These are phyloP conservation scores for Ladona fulva DNA, from an alignment of 1,140 invertebrate species.

Conservation along the genomic window DNA sequence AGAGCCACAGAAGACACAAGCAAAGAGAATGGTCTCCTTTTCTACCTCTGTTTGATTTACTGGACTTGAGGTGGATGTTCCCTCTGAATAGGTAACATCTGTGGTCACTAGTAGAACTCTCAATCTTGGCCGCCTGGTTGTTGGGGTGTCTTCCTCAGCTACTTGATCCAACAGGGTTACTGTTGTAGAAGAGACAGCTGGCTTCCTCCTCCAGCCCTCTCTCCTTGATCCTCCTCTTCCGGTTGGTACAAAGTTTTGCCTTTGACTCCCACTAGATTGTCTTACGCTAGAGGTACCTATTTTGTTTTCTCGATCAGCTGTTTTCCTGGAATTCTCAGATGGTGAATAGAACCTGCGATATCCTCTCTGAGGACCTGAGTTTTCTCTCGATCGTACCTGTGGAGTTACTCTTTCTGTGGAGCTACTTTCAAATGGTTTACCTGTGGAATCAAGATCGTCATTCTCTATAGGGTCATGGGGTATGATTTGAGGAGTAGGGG, in stretches of 20 bases:
- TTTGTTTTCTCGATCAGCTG: constrained; percentile 39
- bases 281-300: background rate
- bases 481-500: background rate
- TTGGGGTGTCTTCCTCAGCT: background rate
- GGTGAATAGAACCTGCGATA: background rate
- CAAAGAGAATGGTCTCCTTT: background rate
- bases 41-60: background rate
- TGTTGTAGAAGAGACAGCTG: background rate
- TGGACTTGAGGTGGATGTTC: background rate
- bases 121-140: background rate
- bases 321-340: constrained; percentile 37
- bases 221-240: background rate
- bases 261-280: background rate
- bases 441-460: background rate
- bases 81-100: background rate
- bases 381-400: background rate
- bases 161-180: background rate
- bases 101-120: background rate
- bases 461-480: background rate
- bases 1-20: background rate
- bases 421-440: background rate
- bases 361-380: background rate
- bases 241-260: no score
- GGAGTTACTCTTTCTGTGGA: background rate
- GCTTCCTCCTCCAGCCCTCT: background rate